These are phyloP conservation scores for Gopherus flavomarginatus DNA, from an alignment of 2,113 vertebrate species.

Conservation along the genomic window DNA sequence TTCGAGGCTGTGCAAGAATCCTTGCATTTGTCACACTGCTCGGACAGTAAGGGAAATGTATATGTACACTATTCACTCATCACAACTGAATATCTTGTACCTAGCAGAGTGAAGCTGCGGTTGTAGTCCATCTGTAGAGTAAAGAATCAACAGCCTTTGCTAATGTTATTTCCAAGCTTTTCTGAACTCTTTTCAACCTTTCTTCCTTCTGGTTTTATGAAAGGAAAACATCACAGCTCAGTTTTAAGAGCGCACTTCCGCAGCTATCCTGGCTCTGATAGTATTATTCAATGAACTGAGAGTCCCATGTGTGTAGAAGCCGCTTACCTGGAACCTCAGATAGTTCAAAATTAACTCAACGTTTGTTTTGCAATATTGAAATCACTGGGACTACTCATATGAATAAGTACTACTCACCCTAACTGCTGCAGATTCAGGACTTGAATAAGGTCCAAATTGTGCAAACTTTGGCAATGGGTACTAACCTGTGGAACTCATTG, in stretches of 20 bases:
- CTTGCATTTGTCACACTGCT: not conserved
- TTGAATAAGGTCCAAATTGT: fast-evolving
- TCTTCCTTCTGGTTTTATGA: not conserved
- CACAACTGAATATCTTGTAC: not conserved
- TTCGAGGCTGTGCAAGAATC: not conserved
- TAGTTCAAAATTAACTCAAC: not conserved
- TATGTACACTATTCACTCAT: not conserved
- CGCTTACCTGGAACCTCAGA: fast-evolving
- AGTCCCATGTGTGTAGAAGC: not conserved
- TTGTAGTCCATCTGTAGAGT: not conserved
- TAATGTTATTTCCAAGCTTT: not conserved
- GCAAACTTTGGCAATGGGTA: not conserved
- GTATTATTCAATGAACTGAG: not conserved
- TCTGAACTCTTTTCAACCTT: not conserved
- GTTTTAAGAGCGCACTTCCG: not conserved
- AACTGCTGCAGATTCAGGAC: not conserved
- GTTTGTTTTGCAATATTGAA: not conserved
- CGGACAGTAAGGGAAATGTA: not conserved
- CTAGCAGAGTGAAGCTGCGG: not conserved
- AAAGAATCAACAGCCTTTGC: not conserved
- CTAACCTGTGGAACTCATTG: not conserved
- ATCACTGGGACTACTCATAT: not conserved
- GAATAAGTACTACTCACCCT: not conserved
- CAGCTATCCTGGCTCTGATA: not conserved
- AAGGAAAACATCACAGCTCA: not conserved